These are phyloP conservation scores for Amphimallon solstitiale DNA, from an alignment of 2,888 invertebrate species.

Conservation along the genomic window DNA sequence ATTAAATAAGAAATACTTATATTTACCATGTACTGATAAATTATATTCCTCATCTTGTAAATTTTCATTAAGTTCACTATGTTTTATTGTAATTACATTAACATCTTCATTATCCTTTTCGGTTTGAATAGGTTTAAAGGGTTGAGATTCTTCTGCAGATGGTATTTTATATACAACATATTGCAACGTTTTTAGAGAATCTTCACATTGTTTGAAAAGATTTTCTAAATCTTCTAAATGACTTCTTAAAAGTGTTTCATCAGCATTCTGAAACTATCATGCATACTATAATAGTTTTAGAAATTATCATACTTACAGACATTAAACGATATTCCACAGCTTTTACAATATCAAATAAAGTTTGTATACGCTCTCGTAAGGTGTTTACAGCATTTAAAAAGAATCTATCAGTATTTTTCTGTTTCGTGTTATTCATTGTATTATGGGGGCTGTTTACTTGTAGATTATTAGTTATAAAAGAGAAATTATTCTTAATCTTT, in stretches of 20 bases:
- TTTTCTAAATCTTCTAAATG: conserved; percentile 26
- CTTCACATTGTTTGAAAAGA: conserved; percentile 4
- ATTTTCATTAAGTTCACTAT: conserved; percentile 1
- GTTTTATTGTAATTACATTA: neutral
- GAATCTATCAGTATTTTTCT: neutral
- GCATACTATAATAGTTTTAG: neutral
- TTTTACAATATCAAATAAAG: conserved; percentile 5
- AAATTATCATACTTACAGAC: neutral
- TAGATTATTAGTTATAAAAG: neutral
- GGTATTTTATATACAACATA: neutral
- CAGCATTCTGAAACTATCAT: conserved; percentile 1
- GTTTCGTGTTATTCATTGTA: neutral
- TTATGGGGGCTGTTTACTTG: neutral
- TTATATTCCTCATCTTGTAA: conserved; percentile 29
- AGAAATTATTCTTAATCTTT: conserved; percentile 3
- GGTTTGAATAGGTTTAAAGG: neutral
- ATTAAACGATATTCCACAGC: neutral
- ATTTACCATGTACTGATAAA: conserved; percentile 36
- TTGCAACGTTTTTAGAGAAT: conserved; percentile 14
- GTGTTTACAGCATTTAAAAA: neutral
- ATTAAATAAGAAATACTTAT: neutral
- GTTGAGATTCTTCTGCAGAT: neutral
- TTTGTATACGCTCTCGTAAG: conserved; percentile 11
- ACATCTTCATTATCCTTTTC: neutral
- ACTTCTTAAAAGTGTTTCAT: neutral